Percentiles rank a stretch among this genome's conserved stretches.
phyloP scores from a whole-genome alignment of 2,797 vertebrate genomes.

The Melanotaenia pygmaea region DNA sequence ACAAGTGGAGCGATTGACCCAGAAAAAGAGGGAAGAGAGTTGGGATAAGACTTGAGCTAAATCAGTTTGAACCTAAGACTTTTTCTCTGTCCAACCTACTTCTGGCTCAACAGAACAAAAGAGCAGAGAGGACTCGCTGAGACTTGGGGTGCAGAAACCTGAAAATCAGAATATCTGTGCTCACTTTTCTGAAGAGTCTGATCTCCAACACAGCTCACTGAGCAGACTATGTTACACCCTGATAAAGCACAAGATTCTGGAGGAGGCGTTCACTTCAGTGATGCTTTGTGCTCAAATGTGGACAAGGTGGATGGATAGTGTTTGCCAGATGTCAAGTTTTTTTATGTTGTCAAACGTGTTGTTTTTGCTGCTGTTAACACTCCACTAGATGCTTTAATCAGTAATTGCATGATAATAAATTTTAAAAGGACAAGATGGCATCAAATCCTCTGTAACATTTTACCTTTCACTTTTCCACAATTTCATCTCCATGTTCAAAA shows the following conservation, averaged over 20 bases:
- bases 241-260: neutral
- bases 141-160: neutral
- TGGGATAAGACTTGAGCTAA: neutral
- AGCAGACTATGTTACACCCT: neutral
- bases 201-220: neutral
- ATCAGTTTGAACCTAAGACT: neutral
- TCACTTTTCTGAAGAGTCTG: neutral
- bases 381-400: neutral
- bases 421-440: neutral
- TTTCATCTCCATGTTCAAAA: neutral
- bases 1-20: slow-evolving; percentile 3
- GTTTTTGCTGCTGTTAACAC: neutral
- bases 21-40: neutral
- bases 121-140: neutral
- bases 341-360: neutral
- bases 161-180: neutral
- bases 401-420: neutral
- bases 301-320: neutral
- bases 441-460: neutral
- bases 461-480: neutral
- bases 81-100: neutral
- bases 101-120: neutral
- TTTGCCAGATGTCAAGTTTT: neutral
- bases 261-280: neutral
- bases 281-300: neutral